phyloP scores from a whole-genome alignment of 1,140 invertebrate species.

The Drosophila nigrodunni region DNA sequence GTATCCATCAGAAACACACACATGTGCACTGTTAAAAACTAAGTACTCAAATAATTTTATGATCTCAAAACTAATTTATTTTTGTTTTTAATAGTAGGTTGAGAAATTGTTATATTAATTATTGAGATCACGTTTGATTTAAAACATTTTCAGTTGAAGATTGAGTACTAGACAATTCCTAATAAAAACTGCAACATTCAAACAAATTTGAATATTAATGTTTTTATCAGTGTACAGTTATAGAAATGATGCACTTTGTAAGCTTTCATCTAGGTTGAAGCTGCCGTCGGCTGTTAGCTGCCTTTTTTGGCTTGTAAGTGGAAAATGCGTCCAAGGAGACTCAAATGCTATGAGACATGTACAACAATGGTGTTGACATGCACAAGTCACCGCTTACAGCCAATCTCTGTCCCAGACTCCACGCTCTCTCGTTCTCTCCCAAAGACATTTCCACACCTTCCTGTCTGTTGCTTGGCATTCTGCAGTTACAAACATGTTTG shows the following conservation, averaged over 20 bases:
- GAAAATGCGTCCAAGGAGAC: constrained; percentile 68
- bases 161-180: too few species aligned
- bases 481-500: constrained; percentile 25
- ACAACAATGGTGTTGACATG: constrained; percentile 64
- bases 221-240: neutral
- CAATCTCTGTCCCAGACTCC: neutral
- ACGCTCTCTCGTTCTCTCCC: neutral
- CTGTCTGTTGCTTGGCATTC: constrained; percentile 1
- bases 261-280: constrained; percentile 52
- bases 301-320: constrained; percentile 62
- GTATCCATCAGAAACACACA: constrained; percentile 38
- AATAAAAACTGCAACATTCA: too few species aligned
- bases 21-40: constrained; percentile 9
- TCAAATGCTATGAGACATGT: constrained; percentile 37
- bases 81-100: too few species aligned
- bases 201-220: too few species aligned
- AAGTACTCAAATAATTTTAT: too few species aligned
- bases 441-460: neutral
- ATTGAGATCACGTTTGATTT: too few species aligned
- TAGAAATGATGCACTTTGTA: constrained; percentile 57
- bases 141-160: too few species aligned
- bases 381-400: constrained; percentile 30
- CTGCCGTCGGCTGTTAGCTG: constrained; percentile 22
- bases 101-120: too few species aligned
- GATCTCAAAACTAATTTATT: too few species aligned